A percentile compares a stretch with the other conserved stretches of the same genome.
Conservation (phyloP, 1,140 invertebrate genomes). For the Neodiprion pinetum region DNA sequence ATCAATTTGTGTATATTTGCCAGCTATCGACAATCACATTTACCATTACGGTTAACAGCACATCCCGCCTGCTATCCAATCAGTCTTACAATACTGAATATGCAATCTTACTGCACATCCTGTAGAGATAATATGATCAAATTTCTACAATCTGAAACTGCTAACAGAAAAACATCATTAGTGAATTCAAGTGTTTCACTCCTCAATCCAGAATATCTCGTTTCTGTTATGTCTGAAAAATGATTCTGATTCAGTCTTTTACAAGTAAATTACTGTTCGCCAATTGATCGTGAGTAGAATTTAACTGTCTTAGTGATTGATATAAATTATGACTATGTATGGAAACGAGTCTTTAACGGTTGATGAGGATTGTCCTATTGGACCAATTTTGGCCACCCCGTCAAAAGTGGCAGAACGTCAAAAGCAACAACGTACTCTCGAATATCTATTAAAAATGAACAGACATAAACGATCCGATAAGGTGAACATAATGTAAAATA, state of each 20-base stretch:
- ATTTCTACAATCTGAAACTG: conserved; percentile 1
- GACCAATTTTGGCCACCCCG: neutral
- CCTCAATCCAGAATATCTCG: neutral
- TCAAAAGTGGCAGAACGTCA: neutral
- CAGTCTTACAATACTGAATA: neutral
- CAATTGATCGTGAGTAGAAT: no score
- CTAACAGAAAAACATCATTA: neutral
- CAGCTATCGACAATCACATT: conserved; percentile 3
- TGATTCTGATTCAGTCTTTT: neutral
- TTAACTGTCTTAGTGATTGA: no score
- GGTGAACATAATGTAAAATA: neutral
- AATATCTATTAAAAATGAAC: neutral
- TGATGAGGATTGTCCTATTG: neutral
- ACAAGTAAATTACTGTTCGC: neutral
- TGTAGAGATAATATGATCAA: neutral
- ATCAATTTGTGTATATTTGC: conserved; percentile 55
- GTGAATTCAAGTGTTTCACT: conserved; percentile 11
- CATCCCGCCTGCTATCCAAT: neutral
- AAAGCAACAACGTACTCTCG: neutral
- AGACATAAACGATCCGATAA: neutral
- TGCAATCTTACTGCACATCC: neutral
- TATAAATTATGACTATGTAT: neutral
- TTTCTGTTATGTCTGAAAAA: neutral
- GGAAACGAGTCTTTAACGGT: neutral
- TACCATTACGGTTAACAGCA: neutral